Conservation (phyloP, 2,888 invertebrate species). For the Drosophila affinis region DNA sequence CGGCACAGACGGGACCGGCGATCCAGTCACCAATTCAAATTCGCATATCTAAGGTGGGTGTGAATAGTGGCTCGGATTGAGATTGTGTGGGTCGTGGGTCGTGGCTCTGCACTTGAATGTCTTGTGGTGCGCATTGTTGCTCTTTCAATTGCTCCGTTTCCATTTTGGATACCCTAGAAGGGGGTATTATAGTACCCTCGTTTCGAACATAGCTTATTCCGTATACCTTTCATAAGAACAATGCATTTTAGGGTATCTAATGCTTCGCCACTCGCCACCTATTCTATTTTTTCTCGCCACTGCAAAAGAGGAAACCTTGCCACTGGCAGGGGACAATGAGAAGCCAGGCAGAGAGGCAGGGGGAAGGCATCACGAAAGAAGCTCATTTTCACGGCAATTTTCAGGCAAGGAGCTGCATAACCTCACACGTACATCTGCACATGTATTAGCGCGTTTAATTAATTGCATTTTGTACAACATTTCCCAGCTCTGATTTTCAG, state of each 20-base stretch:
- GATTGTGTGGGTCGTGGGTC: constrained; percentile 10
- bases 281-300: background rate
- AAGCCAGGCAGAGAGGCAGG: constrained; percentile 31
- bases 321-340: constrained; percentile 53
- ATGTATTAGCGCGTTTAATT: constrained; percentile 67
- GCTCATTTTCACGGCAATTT: constrained; percentile 69
- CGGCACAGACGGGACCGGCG: background rate
- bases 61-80: background rate
- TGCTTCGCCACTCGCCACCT: background rate
- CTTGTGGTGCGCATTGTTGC: constrained; percentile 78
- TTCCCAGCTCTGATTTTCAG: constrained; percentile 44
- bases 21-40: constrained; percentile 50
- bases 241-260: background rate
- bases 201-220: no score
- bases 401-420: constrained; percentile 15
- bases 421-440: constrained; percentile 25
- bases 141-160: constrained; percentile 70
- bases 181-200: background rate
- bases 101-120: constrained; percentile 61
- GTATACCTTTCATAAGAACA: no score
- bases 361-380: constrained; percentile 8
- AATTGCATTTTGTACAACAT: constrained; percentile 70
- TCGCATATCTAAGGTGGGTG: constrained; percentile 53
- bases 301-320: constrained; percentile 26
- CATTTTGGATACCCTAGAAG: constrained; percentile 21